Conservation (phyloP, 2,888 invertebrate genomes). For the Thymelicus lineola region DNA sequence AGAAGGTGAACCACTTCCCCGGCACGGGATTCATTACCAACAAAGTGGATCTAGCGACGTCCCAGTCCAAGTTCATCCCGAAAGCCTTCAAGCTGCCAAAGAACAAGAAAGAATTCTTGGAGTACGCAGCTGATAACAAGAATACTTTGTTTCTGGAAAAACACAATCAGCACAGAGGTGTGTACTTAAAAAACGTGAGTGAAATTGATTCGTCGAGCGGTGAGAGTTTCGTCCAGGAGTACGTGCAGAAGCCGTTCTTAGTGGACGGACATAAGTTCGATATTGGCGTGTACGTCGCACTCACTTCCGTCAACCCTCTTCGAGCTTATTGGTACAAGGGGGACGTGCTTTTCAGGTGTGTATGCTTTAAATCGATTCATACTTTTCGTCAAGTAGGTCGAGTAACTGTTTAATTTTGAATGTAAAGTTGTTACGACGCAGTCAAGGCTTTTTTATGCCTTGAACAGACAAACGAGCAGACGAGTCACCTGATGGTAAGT, state of each 20-base stretch:
- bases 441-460: too few relatives aligned
- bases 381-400: slow-evolving; percentile 3
- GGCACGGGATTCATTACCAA: slow-evolving; percentile 97
- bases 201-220: slow-evolving; percentile 89
- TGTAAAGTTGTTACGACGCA: neutral
- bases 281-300: slow-evolving; percentile 96
- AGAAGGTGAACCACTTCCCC: slow-evolving; percentile 97
- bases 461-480: too few relatives aligned
- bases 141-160: slow-evolving; percentile 94
- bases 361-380: slow-evolving; percentile 13
- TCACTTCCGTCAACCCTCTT: slow-evolving; percentile 96
- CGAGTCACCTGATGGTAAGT: too few relatives aligned
- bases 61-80: slow-evolving; percentile 92
- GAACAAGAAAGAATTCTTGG: slow-evolving; percentile 88
- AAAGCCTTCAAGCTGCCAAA: slow-evolving; percentile 94
- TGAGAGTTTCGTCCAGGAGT: slow-evolving; percentile 96
- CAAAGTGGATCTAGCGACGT: slow-evolving; percentile 94
- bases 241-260: slow-evolving; percentile 93
- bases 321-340: slow-evolving; percentile 95
- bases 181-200: slow-evolving; percentile 89
- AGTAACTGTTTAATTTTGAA: neutral
- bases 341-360: slow-evolving; percentile 94
- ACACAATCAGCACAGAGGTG: slow-evolving; percentile 95
- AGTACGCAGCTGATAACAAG: slow-evolving; percentile 88
- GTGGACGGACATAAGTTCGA: slow-evolving; percentile 98